Conservation (phyloP, 1,140 invertebrate genomes). For the Aporrectodea caliginosa region DNA sequence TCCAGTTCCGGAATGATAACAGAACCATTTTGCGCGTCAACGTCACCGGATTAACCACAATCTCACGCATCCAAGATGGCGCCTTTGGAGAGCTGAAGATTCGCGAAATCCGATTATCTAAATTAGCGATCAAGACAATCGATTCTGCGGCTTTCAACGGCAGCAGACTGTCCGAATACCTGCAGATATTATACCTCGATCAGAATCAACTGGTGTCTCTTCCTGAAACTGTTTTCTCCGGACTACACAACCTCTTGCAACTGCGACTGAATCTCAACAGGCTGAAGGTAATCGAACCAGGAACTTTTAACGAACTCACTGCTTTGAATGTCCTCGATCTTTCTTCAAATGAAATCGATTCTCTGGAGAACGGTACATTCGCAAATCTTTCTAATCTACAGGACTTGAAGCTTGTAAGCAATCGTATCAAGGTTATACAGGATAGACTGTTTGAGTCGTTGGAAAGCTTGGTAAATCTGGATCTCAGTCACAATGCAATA, state of each 20-base stretch:
- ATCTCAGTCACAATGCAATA: not conserved
- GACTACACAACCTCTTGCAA: not conserved
- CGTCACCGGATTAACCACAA: not conserved
- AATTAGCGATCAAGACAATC: not conserved
- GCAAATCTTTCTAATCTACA: not conserved
- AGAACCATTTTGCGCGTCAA: not conserved
- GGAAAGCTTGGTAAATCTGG: not conserved
- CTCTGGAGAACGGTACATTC: not conserved
- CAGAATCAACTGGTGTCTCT: not conserved
- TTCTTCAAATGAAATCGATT: not conserved
- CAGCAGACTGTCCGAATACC: not conserved
- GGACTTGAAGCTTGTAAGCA: not conserved
- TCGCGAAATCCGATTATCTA: not conserved
- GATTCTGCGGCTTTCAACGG: not conserved
- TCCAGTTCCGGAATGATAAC: not conserved
- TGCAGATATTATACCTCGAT: not conserved
- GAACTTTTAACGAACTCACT: not conserved
- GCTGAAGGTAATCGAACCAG: not conserved
- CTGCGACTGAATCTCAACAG: not conserved
- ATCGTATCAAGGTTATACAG: not conserved
- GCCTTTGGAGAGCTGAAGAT: not conserved
- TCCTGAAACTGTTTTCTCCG: not conserved
- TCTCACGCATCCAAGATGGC: not conserved
- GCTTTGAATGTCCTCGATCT: not conserved
- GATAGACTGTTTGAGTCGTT: not conserved